Conservation (phyloP, 2,797 vertebrate genomes). For the Myiothlypis chrysogaster region DNA sequence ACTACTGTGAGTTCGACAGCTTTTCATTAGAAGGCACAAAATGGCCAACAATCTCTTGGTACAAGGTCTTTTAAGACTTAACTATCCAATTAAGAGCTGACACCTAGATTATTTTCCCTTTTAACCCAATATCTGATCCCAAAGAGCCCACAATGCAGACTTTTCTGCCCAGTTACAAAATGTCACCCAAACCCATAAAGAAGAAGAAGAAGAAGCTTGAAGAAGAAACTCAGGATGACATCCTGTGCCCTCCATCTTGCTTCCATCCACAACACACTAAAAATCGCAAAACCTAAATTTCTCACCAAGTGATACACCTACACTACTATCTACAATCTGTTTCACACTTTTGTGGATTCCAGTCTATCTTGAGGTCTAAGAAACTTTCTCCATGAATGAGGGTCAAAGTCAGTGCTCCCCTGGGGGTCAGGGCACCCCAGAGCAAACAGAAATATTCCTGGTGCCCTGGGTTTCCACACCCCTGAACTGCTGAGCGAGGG, state of each 20-base stretch:
- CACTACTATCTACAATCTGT: not conserved
- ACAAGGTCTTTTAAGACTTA: too few species aligned
- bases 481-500: accelerated
- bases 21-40: too few species aligned
- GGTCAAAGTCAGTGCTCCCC: too few species aligned
- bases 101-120: too few species aligned
- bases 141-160: accelerated
- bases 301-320: not conserved
- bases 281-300: not conserved
- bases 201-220: not conserved
- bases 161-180: too few species aligned
- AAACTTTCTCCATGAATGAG: not conserved
- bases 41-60: too few species aligned
- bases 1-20: too few species aligned
- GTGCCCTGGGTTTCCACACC: not conserved
- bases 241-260: not conserved
- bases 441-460: not conserved
- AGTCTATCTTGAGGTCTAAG: not conserved
- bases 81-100: too few species aligned
- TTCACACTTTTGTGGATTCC: not conserved
- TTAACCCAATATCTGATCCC: too few species aligned
- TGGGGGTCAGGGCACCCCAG: not conserved
- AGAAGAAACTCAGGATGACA: not conserved
- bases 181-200: not conserved
- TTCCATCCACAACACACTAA: not conserved